Percentiles rank a stretch among this genome's conserved stretches.
Evolutionary conservation across 2,888 invertebrate genomes (phyloP).

Genomic region (Electrophaes corylata): DNA sequence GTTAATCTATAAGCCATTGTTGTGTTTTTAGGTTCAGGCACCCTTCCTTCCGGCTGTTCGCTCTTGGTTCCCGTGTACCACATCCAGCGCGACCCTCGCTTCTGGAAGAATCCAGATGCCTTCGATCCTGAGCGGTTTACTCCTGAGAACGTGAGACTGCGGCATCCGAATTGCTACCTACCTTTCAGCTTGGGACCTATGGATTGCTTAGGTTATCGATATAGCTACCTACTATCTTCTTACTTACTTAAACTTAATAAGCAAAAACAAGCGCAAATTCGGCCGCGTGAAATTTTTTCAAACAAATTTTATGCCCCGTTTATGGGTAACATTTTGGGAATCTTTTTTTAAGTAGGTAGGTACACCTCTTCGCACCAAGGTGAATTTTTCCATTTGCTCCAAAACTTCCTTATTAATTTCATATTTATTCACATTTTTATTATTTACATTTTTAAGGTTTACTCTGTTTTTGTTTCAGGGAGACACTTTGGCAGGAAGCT

Average conservation of each 20-base stretch:
- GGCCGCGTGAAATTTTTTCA: too few species aligned
- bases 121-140: slow-evolving; percentile 72
- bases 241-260: not conserved
- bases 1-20: too few species aligned
- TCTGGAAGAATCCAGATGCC: slow-evolving; percentile 60
- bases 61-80: slow-evolving; percentile 63
- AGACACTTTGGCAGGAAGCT: slow-evolving; percentile 64
- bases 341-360: too few species aligned
- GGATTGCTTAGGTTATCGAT: slow-evolving; percentile 72
- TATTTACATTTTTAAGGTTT: too few species aligned
- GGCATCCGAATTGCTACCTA: slow-evolving; percentile 63
- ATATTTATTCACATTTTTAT: not conserved
- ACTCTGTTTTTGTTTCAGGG: slow-evolving; percentile 51
- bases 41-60: slow-evolving; percentile 65
- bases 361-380: too few species aligned
- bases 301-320: too few species aligned
- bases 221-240: not conserved
- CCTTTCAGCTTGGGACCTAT: slow-evolving; percentile 74
- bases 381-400: too few species aligned
- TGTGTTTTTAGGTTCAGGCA: slow-evolving; percentile 52
- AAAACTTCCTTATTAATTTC: too few species aligned
- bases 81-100: slow-evolving; percentile 64
- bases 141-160: slow-evolving; percentile 53
- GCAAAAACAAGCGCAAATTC: too few species aligned
- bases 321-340: too few species aligned